Evolutionary conservation across 2,888 invertebrate species (phyloP).

Genomic region (Catocala fraxini): DNA sequence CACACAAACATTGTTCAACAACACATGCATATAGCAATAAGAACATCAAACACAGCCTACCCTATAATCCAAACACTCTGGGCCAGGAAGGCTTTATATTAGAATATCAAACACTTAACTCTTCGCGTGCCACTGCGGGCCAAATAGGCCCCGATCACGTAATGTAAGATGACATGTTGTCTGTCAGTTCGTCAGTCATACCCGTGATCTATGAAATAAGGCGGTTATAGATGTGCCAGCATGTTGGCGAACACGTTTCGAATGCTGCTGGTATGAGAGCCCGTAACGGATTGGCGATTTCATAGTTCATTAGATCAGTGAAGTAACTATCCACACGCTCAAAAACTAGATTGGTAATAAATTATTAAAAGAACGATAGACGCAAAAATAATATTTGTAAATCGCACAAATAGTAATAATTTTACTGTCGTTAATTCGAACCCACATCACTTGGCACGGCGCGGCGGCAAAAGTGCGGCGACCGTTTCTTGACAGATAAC

Average conservation of each 20-base stretch:
- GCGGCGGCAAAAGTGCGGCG: no score
- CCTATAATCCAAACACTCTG: constrained; percentile 8
- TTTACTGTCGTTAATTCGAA: no score
- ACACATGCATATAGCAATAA: neutral
- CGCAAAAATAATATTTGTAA: no score
- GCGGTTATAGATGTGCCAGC: neutral
- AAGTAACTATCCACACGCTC: no score
- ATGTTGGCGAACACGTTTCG: constrained; percentile 6
- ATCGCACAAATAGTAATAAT: no score
- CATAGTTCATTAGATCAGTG: no score
- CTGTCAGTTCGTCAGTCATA: constrained; percentile 18
- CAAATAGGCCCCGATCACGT: constrained; percentile 21
- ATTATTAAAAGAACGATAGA: no score
- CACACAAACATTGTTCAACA: neutral
- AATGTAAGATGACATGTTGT: constrained; percentile 17
- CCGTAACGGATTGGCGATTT: no score
- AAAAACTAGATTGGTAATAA: no score
- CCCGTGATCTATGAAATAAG: constrained; percentile 12
- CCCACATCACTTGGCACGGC: no score
- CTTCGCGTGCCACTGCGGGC: constrained; percentile 12
- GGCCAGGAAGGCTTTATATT: constrained; percentile 11
- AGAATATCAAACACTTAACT: constrained; percentile 25
- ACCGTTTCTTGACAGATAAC: no score
- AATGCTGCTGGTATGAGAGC: no score
- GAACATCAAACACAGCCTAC: neutral